A percentile compares a stretch with the other conserved stretches of the same genome.
Conservation (phyloP, 2,888 invertebrate species). For the Malthinus flaveolus region DNA sequence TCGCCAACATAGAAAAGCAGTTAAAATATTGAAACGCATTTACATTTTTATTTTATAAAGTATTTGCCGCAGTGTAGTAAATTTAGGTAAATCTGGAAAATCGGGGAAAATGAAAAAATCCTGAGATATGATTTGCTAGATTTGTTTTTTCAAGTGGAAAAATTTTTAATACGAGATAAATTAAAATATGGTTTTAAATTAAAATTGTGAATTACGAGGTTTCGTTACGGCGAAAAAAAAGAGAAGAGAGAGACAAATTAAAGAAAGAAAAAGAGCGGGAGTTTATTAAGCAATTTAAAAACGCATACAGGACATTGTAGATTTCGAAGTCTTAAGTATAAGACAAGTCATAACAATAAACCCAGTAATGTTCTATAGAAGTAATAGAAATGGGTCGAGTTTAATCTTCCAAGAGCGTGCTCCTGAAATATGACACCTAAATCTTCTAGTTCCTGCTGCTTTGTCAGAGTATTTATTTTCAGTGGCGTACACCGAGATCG, state of each 20-base stretch:
- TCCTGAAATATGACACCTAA: constrained; percentile 19
- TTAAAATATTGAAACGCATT: constrained; percentile 11
- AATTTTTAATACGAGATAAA: constrained; percentile 25
- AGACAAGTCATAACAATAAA: constrained; percentile 18
- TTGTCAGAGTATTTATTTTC: constrained; percentile 14
- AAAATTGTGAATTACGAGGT: too few species aligned
- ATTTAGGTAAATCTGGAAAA: constrained; percentile 18
- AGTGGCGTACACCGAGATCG: constrained; percentile 11
- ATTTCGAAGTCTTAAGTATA: constrained; percentile 6
- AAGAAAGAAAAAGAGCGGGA: constrained; percentile 10
- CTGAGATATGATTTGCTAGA: constrained; percentile 26
- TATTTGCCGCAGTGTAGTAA: constrained; percentile 19
- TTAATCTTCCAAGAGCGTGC: constrained; percentile 14
- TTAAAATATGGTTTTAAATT: constrained; percentile 28
- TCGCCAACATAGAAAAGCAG: not conserved
- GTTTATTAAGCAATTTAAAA: constrained; percentile 28
- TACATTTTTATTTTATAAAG: constrained; percentile 15
- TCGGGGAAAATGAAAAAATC: constrained; percentile 22
- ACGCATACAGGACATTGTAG: constrained; percentile 19
- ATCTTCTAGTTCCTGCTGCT: constrained; percentile 7
- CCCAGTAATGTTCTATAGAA: constrained; percentile 13
- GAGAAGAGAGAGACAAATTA: constrained; percentile 4
- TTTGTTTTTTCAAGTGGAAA: constrained; percentile 17
- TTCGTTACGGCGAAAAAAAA: too few species aligned
- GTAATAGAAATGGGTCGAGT: constrained; percentile 22